Evolutionary conservation across 2,113 vertebrate genomes (phyloP).

Genomic region (Silurus asotus): DNA sequence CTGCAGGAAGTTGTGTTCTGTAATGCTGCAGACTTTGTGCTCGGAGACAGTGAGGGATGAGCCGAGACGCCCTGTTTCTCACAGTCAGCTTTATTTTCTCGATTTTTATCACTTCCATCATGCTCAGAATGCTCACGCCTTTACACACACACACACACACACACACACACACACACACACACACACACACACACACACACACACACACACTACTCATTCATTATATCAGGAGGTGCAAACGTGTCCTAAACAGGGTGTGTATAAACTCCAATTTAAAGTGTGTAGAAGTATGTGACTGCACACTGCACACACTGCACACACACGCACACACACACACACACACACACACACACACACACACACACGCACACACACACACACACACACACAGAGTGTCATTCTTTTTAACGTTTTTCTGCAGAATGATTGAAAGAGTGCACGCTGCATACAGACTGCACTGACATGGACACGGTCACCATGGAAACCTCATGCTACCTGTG

Average conservation of each 20-base stretch:
- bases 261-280: neutral
- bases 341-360: no score
- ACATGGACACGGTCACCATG: slow-evolving; percentile 23
- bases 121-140: neutral
- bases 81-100: neutral
- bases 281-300: no score
- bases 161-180: no score
- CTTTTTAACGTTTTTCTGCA: neutral
- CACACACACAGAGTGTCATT: no score
- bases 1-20: neutral
- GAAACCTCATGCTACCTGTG: slow-evolving; percentile 40
- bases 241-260: neutral
- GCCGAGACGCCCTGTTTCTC: neutral
- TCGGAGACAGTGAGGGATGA: neutral
- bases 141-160: neutral
- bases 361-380: no score
- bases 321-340: no score
- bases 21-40: neutral
- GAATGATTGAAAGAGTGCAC: slow-evolving; percentile 8
- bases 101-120: neutral
- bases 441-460: neutral
- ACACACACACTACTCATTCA: neutral
- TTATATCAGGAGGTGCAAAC: neutral
- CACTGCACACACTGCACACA: no score
- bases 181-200: no score